phyloP scores from a whole-genome alignment of 2,888 invertebrate genomes.

The Acanthococcus lagerstroemiae region DNA sequence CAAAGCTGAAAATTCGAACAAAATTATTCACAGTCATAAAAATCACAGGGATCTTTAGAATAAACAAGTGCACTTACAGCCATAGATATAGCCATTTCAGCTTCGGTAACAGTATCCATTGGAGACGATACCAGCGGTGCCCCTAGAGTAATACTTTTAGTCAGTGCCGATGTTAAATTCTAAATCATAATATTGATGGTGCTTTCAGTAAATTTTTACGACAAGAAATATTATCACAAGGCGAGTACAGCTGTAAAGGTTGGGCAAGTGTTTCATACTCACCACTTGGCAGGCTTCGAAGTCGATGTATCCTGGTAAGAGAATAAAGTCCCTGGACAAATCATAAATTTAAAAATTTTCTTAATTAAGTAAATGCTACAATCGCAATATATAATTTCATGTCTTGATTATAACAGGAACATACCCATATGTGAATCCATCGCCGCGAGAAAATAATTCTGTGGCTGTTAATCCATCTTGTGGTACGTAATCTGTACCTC shows the following conservation, averaged over 20 bases:
- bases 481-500: not conserved
- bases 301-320: slow-evolving; percentile 93
- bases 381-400: not conserved
- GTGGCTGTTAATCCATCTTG: not conserved
- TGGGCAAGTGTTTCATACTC: no score
- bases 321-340: slow-evolving; percentile 71
- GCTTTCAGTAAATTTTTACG: no score
- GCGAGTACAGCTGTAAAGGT: no score
- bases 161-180: slow-evolving; percentile 80
- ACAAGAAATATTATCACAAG: no score
- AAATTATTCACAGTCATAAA: slow-evolving; percentile 30
- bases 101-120: slow-evolving; percentile 99
- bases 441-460: not conserved
- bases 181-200: no score
- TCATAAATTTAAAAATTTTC: no score
- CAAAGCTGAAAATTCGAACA: slow-evolving; percentile 53
- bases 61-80: slow-evolving; percentile 52
- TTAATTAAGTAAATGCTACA: no score
- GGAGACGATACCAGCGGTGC: slow-evolving; percentile 95
- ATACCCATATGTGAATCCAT: not conserved
- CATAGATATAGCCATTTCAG: slow-evolving; percentile 99
- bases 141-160: slow-evolving; percentile 75
- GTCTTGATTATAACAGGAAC: not conserved
- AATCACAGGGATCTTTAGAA: slow-evolving; percentile 19
- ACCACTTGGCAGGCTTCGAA: slow-evolving; percentile 85